These are phyloP conservation scores for Zoanthus sansibaricus DNA, from an alignment of 92 coral and sea anemone genomes.

Conservation along the genomic window DNA sequence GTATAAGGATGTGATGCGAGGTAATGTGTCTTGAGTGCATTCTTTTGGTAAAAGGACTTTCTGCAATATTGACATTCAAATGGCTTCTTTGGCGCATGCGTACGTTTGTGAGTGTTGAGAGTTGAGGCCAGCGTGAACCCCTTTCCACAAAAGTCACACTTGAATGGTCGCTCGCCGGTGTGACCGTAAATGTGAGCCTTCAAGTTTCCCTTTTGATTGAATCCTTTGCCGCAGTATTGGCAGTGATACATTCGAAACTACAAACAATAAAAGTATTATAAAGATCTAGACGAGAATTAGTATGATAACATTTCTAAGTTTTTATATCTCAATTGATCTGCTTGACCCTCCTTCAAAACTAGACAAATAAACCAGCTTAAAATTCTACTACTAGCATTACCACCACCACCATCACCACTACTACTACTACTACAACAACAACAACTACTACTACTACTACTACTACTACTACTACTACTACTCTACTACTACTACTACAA, in stretches of 20 bases:
- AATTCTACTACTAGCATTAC: no score
- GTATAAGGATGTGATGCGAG: conserved; percentile 97
- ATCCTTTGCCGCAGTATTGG: conserved; percentile 88
- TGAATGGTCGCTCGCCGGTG: conserved; percentile 97
- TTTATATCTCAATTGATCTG: no score
- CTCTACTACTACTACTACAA: no score
- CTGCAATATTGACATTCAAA: conserved; percentile 90
- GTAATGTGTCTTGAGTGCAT: conserved; percentile 93
- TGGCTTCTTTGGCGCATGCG: conserved; percentile 96
- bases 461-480: no score
- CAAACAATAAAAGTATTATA: background rate
- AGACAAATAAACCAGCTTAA: no score
- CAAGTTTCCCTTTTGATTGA: conserved; percentile 95
- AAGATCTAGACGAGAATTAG: no score
- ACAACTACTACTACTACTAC: no score
- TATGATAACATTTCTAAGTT: no score
- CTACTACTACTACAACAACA: no score
- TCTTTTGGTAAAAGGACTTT: conserved; percentile 97
- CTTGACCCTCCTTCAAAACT: no score
- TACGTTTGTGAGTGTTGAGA: conserved; percentile 94
- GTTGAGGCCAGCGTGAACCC: conserved; percentile 97
- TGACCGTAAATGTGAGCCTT: conserved; percentile 99
- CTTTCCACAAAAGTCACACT: conserved; percentile 89
- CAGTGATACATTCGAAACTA: conserved; percentile 78
- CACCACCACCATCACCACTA: no score